phyloP scores from a whole-genome alignment of 2,888 invertebrate species.

The Allygus modestus region DNA sequence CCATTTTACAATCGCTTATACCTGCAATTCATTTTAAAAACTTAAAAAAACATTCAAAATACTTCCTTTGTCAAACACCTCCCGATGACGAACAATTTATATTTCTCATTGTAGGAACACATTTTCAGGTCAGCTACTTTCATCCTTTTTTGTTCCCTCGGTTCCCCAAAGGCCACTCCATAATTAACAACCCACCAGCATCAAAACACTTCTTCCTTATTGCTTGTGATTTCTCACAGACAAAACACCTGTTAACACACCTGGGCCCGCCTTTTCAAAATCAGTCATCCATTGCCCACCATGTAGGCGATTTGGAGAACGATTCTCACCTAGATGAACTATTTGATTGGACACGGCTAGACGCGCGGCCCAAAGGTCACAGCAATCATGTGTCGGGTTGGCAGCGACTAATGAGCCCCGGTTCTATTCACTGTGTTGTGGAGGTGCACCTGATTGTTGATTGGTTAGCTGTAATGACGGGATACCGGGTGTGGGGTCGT shows the following conservation, averaged over 20 bases:
- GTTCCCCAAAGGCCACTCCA: no score
- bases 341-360: constrained; percentile 13
- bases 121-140: no score
- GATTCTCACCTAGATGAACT: constrained; percentile 8
- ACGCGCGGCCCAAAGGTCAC: constrained; percentile 14
- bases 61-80: no score
- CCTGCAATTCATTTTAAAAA: no score
- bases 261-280: constrained; percentile 6
- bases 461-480: constrained; percentile 4
- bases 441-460: background rate
- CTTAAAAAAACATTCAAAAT: no score
- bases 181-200: no score
- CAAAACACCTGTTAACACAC: constrained; percentile 2
- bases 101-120: no score
- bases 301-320: background rate
- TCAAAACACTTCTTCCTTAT: no score
- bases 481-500: background rate
- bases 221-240: background rate
- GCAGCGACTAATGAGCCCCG: constrained; percentile 1
- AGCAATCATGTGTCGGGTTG: background rate
- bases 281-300: background rate
- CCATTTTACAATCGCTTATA: no score
- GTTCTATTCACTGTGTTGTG: background rate
- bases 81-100: no score
- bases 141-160: no score